phyloP scores from a whole-genome alignment of 2,113 vertebrate species.

The Nyctibius bracteatus region DNA sequence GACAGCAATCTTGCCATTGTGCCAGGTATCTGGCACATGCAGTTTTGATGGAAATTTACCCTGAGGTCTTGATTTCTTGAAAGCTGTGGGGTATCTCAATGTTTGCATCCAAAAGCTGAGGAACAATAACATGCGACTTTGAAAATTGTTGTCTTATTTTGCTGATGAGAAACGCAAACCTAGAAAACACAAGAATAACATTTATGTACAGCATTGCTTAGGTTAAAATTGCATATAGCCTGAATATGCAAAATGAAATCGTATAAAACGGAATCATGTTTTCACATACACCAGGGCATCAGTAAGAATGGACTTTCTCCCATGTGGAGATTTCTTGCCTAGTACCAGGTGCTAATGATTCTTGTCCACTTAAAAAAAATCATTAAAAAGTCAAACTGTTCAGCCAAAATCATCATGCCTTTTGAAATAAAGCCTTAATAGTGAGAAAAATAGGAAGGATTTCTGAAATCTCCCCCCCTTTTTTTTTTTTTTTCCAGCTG shows the following conservation, averaged over 20 bases:
- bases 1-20: not conserved
- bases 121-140: not conserved
- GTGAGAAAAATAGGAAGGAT: not conserved
- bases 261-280: not conserved
- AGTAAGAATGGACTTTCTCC: not conserved
- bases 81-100: not conserved
- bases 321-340: not conserved
- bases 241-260: not conserved
- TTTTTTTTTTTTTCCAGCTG: not conserved
- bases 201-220: not conserved
- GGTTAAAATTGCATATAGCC: not conserved
- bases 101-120: not conserved
- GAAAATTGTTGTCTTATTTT: not conserved
- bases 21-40: not conserved
- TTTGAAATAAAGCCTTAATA: not conserved
- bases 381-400: not conserved
- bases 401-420: not conserved
- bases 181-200: not conserved
- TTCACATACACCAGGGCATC: not conserved
- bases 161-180: not conserved
- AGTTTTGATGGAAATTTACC: slow-evolving; percentile 14
- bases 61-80: slow-evolving; percentile 1
- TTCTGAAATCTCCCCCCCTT: not conserved
- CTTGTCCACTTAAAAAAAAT: not conserved
- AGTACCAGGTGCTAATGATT: not conserved